Percentiles rank a stretch among this genome's conserved stretches.
Conservation (phyloP, 2,113 vertebrate genomes). For the Sylvietta virens region DNA sequence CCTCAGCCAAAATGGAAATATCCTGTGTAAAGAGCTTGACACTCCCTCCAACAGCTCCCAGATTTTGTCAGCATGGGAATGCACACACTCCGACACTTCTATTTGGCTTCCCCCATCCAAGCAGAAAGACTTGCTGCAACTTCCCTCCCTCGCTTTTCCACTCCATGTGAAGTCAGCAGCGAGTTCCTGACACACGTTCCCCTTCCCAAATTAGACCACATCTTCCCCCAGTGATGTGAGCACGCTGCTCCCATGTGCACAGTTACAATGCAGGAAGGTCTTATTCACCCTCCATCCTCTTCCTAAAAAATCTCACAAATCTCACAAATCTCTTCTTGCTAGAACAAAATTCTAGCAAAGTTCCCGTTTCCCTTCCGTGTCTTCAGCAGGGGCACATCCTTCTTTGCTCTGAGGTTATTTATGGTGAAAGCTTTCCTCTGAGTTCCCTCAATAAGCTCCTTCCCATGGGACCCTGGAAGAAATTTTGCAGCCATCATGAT, state of each 20-base stretch:
- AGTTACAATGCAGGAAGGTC: neutral
- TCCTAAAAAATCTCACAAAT: neutral
- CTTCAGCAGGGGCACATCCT: neutral
- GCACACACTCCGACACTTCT: neutral
- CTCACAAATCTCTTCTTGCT: too few relatives aligned
- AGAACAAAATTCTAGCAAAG: neutral
- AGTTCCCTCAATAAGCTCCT: neutral
- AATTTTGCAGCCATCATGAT: neutral
- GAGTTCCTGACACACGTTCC: neutral
- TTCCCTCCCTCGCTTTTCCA: neutral
- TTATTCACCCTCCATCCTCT: neutral
- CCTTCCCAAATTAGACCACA: neutral
- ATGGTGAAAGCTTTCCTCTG: neutral
- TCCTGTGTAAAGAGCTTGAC: neutral
- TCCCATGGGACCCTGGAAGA: neutral
- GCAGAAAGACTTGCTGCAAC: neutral
- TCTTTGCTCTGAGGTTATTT: neutral
- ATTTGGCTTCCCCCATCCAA: neutral
- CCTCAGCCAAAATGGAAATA: neutral
- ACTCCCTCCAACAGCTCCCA: neutral
- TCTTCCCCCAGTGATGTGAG: neutral
- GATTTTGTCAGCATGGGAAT: neutral
- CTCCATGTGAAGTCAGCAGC: neutral
- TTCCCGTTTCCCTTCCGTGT: neutral
- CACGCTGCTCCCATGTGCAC: neutral